Evolutionary conservation across 2,113 vertebrate species (phyloP).

Genomic region (Ahaetulla prasina): DNA sequence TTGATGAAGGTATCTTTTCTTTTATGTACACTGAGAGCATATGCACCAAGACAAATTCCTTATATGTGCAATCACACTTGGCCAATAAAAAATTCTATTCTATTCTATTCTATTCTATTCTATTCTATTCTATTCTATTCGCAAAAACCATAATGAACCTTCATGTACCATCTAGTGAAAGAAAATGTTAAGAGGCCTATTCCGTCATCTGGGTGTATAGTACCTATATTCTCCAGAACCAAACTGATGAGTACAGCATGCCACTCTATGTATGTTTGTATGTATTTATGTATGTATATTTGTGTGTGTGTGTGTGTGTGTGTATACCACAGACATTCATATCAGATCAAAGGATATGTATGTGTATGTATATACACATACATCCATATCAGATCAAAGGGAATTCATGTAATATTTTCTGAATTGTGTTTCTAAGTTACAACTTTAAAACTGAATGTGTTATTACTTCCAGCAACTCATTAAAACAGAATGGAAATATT

Average conservation of each 20-base stretch:
- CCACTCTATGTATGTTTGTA: neutral
- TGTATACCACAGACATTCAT: no score
- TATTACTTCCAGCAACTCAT: slow-evolving; percentile 33
- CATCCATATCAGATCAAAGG: neutral
- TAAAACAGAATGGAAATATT: slow-evolving; percentile 55
- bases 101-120: no score
- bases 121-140: no score
- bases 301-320: no score
- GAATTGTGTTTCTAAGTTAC: slow-evolving; percentile 23
- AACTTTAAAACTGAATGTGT: slow-evolving; percentile 27
- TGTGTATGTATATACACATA: no score
- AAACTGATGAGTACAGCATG: neutral
- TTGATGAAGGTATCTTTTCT: no score
- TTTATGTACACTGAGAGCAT: no score
- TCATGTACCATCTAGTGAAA: neutral
- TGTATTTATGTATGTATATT: neutral
- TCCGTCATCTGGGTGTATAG: neutral
- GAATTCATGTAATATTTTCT: neutral
- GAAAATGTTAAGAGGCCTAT: neutral
- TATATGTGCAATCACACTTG: no score
- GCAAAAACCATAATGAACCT: neutral
- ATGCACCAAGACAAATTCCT: no score
- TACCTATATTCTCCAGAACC: neutral
- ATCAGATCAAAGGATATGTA: no score
- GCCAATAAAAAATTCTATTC: no score